Conservation (phyloP, 2,888 invertebrate species). For the Phortica okadai region DNA sequence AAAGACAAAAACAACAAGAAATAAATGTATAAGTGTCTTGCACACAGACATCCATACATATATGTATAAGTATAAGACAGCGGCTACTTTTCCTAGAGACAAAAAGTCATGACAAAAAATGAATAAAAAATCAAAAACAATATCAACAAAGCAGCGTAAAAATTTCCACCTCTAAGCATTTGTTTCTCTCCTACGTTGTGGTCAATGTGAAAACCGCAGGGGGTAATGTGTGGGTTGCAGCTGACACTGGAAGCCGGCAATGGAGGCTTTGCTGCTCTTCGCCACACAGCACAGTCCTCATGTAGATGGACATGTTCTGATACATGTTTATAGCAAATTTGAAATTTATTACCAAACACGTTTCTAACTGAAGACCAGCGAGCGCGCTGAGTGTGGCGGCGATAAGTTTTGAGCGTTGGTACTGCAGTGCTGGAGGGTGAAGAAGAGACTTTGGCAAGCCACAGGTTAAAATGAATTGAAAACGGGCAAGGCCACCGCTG, state of each 20-base stretch:
- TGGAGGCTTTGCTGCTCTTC: slow-evolving; percentile 16
- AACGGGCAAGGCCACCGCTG: slow-evolving; percentile 21
- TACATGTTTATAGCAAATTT: slow-evolving; percentile 68
- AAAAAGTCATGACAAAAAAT: neutral
- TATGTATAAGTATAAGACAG: neutral
- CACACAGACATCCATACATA: neutral
- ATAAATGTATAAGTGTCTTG: neutral
- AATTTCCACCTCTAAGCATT: slow-evolving; percentile 53
- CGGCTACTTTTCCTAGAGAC: neutral
- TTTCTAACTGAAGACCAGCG: neutral
- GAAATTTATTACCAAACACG: slow-evolving; percentile 62
- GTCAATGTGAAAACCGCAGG: slow-evolving; percentile 17
- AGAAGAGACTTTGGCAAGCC: neutral
- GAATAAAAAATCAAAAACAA: neutral
- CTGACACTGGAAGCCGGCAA: neutral
- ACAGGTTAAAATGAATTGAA: neutral
- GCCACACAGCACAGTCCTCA: slow-evolving; percentile 32
- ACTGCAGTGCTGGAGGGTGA: neutral
- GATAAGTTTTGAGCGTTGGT: neutral
- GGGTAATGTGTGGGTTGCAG: slow-evolving; percentile 23
- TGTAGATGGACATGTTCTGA: slow-evolving; percentile 67
- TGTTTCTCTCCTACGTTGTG: neutral
- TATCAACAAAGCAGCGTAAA: slow-evolving; percentile 22
- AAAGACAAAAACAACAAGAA: neutral
- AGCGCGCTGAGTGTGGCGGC: neutral